A percentile compares a stretch with the other conserved stretches of the same genome.
phyloP scores from a whole-genome alignment of 2,113 vertebrate genomes.

The Aldabrachelys gigantea region DNA sequence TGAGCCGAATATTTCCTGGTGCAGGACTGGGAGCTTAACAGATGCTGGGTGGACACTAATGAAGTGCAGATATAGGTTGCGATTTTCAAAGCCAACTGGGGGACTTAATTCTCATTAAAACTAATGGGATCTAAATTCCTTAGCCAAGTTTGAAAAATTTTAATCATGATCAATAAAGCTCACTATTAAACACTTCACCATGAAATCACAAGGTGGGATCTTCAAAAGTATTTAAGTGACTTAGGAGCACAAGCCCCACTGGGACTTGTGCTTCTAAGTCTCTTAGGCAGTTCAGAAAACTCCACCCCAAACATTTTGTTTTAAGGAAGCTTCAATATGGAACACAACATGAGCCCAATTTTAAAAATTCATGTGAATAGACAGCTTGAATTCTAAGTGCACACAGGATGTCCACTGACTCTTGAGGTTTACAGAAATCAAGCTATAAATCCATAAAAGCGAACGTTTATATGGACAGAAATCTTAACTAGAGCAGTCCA shows the following conservation, averaged over 20 bases:
- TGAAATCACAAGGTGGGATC: neutral
- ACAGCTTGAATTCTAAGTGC: constrained; percentile 35
- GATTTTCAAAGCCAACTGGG: neutral
- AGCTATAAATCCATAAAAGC: constrained; percentile 42
- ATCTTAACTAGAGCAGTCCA: neutral
- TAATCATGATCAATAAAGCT: neutral
- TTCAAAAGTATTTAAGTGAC: neutral
- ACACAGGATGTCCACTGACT: constrained; percentile 17
- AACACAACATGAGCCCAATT: constrained; percentile 1
- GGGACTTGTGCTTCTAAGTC: neutral
- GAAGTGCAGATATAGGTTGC: neutral
- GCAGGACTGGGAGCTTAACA: neutral
- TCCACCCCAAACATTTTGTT: neutral
- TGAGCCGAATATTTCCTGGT: neutral
- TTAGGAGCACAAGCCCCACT: neutral
- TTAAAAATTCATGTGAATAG: constrained; percentile 46
- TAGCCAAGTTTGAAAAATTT: neutral
- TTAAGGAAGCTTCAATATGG: neutral
- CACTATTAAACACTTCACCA: neutral
- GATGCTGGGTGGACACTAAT: neutral
- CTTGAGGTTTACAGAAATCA: constrained; percentile 25
- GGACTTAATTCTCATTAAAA: neutral
- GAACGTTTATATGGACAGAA: constrained; percentile 22
- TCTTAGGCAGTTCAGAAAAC: neutral
- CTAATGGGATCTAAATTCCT: neutral